Evolutionary conservation across 2,797 vertebrate species (phyloP).

Genomic region (Eospalax fontanierii): DNA sequence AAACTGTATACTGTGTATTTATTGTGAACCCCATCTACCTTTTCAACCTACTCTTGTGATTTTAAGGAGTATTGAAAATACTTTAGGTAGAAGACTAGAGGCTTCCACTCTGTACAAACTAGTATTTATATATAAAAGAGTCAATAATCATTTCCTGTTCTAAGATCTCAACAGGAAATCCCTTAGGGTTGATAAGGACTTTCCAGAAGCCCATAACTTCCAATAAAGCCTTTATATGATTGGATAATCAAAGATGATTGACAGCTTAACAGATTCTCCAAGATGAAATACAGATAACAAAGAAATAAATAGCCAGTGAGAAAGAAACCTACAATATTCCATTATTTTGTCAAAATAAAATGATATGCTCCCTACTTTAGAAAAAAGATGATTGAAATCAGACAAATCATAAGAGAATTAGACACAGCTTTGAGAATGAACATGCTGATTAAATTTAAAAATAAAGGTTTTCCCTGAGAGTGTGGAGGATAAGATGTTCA

Average conservation of each 20-base stretch:
- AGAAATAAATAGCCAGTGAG: neutral
- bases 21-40: neutral
- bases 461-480: neutral
- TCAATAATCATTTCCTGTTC: neutral
- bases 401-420: slow-evolving; percentile 25
- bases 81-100: neutral
- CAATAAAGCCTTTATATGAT: neutral
- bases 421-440: neutral
- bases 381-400: neutral
- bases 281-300: neutral
- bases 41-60: neutral
- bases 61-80: neutral
- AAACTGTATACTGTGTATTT: neutral
- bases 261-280: neutral
- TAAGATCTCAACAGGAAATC: neutral
- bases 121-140: neutral
- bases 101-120: neutral
- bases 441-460: slow-evolving; percentile 16
- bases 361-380: neutral
- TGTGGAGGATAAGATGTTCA: neutral
- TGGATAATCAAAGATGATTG: neutral
- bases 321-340: slow-evolving; percentile 41
- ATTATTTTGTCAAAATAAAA: neutral
- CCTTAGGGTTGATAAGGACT: neutral
- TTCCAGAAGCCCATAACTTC: neutral